Evolutionary conservation across 2,113 vertebrate species (phyloP).

Genomic region (Coregonus clupeaformis): DNA sequence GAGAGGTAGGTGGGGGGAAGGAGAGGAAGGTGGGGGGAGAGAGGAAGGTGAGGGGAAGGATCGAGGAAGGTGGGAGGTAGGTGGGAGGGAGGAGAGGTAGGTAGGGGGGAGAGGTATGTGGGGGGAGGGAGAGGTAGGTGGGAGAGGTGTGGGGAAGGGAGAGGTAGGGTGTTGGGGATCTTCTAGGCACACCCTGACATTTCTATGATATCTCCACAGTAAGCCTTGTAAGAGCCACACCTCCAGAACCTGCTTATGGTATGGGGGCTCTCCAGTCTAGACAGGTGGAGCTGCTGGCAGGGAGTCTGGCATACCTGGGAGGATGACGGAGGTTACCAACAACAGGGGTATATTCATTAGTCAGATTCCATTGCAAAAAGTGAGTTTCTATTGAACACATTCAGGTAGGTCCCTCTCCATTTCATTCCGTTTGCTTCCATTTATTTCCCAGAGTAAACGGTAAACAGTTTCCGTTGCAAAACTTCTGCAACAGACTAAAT

Average conservation of each 20-base stretch:
- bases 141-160: slow-evolving; percentile 1
- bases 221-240: slow-evolving; percentile 59
- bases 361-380: too few species aligned
- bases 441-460: too few species aligned
- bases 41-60: slow-evolving; percentile 53
- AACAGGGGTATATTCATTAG: slow-evolving; percentile 4
- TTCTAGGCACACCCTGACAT: slow-evolving; percentile 74
- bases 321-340: slow-evolving; percentile 18
- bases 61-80: slow-evolving; percentile 25
- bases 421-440: too few species aligned
- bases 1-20: too few species aligned
- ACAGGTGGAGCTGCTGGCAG: slow-evolving; percentile 63
- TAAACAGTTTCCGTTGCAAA: too few species aligned
- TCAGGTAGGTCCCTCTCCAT: too few species aligned
- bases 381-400: too few species aligned
- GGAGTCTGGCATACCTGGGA: slow-evolving; percentile 30
- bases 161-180: slow-evolving; percentile 48
- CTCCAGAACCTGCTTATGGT: slow-evolving; percentile 58
- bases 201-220: slow-evolving; percentile 61
- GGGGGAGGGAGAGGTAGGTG: neutral
- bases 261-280: slow-evolving; percentile 56
- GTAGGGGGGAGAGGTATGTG: slow-evolving; percentile 20
- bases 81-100: slow-evolving; percentile 5
- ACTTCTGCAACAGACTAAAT: too few species aligned
- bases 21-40: slow-evolving; percentile 2